phyloP scores from a whole-genome alignment of 1,140 invertebrate species.

The Argopecten irradians region DNA sequence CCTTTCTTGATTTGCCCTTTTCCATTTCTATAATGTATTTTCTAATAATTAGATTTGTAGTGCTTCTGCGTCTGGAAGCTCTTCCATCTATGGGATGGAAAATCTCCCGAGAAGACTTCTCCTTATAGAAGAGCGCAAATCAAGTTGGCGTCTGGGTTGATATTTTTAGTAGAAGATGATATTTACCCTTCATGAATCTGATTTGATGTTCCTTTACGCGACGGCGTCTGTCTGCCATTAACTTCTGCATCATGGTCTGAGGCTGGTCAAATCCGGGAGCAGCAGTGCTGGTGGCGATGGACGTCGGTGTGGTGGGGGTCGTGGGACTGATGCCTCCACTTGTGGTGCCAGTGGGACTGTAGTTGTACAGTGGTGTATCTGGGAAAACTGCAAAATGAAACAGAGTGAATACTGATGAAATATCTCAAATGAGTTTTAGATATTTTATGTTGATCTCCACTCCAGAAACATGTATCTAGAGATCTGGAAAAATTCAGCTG shows the following conservation, averaged over 20 bases:
- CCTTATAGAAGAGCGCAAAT: too few relatives aligned
- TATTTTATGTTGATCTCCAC: too few relatives aligned
- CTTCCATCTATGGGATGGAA: too few relatives aligned
- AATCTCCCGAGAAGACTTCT: too few relatives aligned
- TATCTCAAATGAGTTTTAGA: neutral
- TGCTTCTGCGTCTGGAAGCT: neutral
- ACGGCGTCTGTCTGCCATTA: conserved; percentile 68
- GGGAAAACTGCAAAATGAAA: neutral
- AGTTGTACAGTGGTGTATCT: conserved; percentile 31
- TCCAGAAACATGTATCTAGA: too few relatives aligned
- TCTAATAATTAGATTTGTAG: neutral
- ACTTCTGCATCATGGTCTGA: conserved; percentile 73
- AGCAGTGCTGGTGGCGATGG: neutral
- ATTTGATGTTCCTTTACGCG: conserved; percentile 67
- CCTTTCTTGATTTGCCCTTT: neutral
- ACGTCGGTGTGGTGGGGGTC: neutral
- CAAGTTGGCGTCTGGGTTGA: neutral
- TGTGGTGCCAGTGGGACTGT: conserved; percentile 37
- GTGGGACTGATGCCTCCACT: neutral
- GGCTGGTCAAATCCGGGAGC: conserved; percentile 41
- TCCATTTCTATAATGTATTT: neutral
- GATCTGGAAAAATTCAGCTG: too few relatives aligned
- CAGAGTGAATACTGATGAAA: neutral
- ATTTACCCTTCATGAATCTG: conserved; percentile 64
- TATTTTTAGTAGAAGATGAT: neutral